phyloP scores from a whole-genome alignment of 2,888 invertebrate species.

The Cinara cedri region DNA sequence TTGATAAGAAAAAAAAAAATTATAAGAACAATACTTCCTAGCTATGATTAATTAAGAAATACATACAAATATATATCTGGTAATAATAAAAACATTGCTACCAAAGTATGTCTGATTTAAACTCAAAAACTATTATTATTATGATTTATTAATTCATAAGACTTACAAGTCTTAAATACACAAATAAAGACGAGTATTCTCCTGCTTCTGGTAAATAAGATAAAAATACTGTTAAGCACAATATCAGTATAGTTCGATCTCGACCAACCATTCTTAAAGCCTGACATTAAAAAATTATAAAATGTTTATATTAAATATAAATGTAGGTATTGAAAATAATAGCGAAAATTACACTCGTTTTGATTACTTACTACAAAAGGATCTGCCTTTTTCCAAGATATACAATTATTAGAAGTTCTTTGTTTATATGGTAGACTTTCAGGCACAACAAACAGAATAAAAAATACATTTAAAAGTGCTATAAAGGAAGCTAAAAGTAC shows the following conservation, averaged over 20 bases:
- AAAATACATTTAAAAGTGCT: conserved; percentile 94
- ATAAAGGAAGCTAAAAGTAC: conserved; percentile 95
- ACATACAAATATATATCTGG: not conserved
- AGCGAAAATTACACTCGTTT: not conserved
- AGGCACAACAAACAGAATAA: conserved; percentile 96
- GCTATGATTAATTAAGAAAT: too few relatives aligned
- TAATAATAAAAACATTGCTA: too few relatives aligned
- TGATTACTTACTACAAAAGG: conserved; percentile 79
- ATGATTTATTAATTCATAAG: not conserved
- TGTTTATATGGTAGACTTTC: conserved; percentile 97
- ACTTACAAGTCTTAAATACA: conserved; percentile 89
- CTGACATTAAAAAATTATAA: conserved; percentile 62
- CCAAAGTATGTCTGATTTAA: too few relatives aligned
- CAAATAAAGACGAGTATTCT: conserved; percentile 99
- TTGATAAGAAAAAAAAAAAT: not conserved
- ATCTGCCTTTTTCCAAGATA: conserved; percentile 98
- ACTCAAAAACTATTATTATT: too few relatives aligned
- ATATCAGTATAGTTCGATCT: conserved; percentile 93
- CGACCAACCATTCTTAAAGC: conserved; percentile 90
- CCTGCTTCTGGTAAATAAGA: conserved; percentile 98
- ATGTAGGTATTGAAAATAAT: not conserved
- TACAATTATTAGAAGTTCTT: conserved; percentile 78
- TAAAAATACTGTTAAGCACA: conserved; percentile 95
- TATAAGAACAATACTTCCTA: not conserved
- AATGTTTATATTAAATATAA: not conserved